Conservation (phyloP, 2,797 vertebrate genomes). For the Alca torda region DNA sequence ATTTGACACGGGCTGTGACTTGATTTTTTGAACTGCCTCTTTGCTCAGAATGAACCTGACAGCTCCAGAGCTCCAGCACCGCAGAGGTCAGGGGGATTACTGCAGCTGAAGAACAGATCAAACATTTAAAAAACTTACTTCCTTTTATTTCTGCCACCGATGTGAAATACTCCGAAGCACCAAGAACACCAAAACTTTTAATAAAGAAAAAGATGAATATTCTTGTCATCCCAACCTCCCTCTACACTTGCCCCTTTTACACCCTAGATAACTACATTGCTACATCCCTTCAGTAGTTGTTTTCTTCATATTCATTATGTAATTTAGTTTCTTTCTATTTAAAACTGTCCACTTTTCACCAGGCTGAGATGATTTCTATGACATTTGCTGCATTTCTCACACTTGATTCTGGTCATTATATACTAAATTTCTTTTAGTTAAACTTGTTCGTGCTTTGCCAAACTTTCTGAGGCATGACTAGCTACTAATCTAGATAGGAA, state of each 20-base stretch:
- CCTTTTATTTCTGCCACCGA: not conserved
- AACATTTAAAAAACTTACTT: not conserved
- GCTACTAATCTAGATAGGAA: not conserved
- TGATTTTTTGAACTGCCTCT: not conserved
- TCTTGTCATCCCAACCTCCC: not conserved
- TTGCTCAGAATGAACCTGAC: not conserved
- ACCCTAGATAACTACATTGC: accelerated
- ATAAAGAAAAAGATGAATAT: not conserved
- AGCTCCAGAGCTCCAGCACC: not conserved
- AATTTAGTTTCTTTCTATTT: not conserved
- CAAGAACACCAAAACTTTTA: not conserved
- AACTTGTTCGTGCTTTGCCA: not conserved
- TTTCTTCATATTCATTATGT: not conserved
- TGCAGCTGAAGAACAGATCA: not conserved
- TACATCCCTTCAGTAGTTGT: not conserved
- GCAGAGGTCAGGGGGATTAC: not conserved
- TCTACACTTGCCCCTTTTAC: not conserved
- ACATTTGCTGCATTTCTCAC: not conserved
- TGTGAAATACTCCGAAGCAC: not conserved
- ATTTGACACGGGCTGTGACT: not conserved
- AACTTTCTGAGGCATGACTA: not conserved
- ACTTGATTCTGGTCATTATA: not conserved
- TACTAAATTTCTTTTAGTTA: not conserved
- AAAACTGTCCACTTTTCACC: not conserved
- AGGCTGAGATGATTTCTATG: not conserved